Evolutionary conservation across 2,888 invertebrate genomes (phyloP), one percentile per base, ranked within the genome.

Genomic region (Eretmocerus hayati): DNA sequence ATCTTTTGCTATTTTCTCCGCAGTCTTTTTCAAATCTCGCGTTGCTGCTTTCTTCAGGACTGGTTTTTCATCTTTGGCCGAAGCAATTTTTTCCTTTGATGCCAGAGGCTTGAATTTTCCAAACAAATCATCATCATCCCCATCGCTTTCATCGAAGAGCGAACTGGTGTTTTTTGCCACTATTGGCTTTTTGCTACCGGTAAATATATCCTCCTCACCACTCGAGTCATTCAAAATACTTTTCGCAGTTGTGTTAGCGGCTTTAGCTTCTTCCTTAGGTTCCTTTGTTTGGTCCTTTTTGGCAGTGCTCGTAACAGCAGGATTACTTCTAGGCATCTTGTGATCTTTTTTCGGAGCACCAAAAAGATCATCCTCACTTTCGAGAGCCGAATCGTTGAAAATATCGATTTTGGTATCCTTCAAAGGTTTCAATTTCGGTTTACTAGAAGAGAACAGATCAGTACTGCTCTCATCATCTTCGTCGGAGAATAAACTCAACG

Each of bases 1-100:
- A 59, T 71, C 70, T 42, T 66, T 63, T 13, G 59, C 60, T 31
- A 71, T 71, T 36, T 64, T 63, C 42, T 69, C 64, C 16, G 66
- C 67, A 19, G 67, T 70, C 57, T 68, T 70, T 39, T 63, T 70
- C 37, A 70, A 42, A 48, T 70, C 66, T 49, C 61, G 66, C 0
- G 63, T 67, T 9, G 65, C 51, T 2, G 62, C 42, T 52, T 65
- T 66, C 32, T 67, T 69, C 9, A 59, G 42, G 4, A 49, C 48
- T n/a, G 54, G 39, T 5, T 52, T 50, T 3, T 19, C 40, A 35
- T 26, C 50, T 9, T 43, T 40, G 4, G 8, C 15, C 4, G 32
- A 5, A n/a, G 31, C 8, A 42, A 47, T 41, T 3, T 37, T 47
- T 3, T 48, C 50, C 4, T 18, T 46, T 8, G 15, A 11, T 1